A percentile compares a stretch with the other conserved stretches of the same genome.
Evolutionary conservation across 2,113 vertebrate genomes (phyloP).

Genomic region (Lampris incognitus): DNA sequence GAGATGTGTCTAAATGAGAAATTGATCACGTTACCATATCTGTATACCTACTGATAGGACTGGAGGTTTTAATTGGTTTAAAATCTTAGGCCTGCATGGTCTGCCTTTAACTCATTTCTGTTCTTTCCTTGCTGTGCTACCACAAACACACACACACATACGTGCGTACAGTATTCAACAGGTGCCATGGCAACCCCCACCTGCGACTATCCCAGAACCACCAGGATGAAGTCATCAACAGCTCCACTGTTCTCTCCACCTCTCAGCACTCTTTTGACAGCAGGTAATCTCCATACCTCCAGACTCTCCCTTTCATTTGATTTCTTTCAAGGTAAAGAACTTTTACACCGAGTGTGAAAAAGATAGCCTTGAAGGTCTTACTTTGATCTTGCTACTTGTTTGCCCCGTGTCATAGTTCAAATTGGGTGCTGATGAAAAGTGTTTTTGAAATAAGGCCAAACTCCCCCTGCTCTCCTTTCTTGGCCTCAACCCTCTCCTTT

Average conservation of each 20-base stretch:
- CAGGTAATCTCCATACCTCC: conserved; percentile 62
- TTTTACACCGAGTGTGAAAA: not conserved
- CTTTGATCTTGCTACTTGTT: conserved; percentile 30
- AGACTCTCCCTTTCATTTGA: not conserved
- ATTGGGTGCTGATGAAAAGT: conserved; percentile 17
- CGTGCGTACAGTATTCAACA: conserved; percentile 69
- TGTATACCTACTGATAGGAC: no score
- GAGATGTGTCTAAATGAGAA: no score
- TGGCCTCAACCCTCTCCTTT: not conserved
- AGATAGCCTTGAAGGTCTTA: not conserved
- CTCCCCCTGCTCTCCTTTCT: not conserved
- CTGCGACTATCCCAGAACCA: conserved; percentile 79
- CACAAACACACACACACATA: not conserved
- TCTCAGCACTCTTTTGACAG: conserved; percentile 66
- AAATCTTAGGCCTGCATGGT: no score
- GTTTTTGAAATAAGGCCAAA: conserved; percentile 7
- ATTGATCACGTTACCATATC: no score
- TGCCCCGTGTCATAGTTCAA: not conserved
- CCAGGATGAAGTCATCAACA: conserved; percentile 81
- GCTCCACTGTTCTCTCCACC: conserved; percentile 73
- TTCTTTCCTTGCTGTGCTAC: not conserved
- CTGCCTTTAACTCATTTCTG: not conserved
- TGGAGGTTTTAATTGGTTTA: no score
- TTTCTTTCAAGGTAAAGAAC: conserved; percentile 1
- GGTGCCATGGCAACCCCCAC: conserved; percentile 70